Conservation (phyloP, 1,140 invertebrate species). For the Telenomus remus region DNA sequence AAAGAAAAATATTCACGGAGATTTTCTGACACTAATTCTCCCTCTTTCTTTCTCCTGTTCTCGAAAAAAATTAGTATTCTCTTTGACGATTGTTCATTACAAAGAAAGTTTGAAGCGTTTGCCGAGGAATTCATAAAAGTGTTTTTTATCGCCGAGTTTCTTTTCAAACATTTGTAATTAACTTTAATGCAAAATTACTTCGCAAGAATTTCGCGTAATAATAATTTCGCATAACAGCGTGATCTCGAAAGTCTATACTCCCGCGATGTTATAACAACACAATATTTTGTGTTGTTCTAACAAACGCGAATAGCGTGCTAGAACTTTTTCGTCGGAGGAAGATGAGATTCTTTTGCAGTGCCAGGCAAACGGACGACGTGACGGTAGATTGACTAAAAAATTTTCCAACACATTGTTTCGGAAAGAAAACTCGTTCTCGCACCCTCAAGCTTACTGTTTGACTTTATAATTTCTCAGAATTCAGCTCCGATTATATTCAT, state of each 20-base stretch:
- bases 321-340: constrained; percentile 37
- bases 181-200: constrained; percentile 53
- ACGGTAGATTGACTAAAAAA: too few relatives aligned
- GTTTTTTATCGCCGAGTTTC: constrained; percentile 53
- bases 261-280: too few relatives aligned
- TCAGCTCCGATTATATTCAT: constrained; percentile 65
- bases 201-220: constrained; percentile 54
- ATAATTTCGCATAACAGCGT: constrained; percentile 44
- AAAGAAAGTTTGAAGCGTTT: constrained; percentile 56
- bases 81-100: constrained; percentile 60
- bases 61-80: constrained; percentile 54
- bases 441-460: neutral
- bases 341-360: constrained; percentile 9
- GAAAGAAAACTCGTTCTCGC: neutral
- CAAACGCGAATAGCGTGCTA: constrained; percentile 41
- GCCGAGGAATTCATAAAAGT: constrained; percentile 50
- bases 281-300: too few relatives aligned
- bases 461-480: constrained; percentile 56
- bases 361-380: too few relatives aligned
- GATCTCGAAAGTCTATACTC: constrained; percentile 32
- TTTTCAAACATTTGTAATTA: constrained; percentile 56
- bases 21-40: constrained; percentile 56
- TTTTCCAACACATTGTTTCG: too few relatives aligned
- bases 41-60: constrained; percentile 16
- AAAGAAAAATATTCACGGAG: constrained; percentile 55